Conservation (phyloP, 2,797 vertebrate genomes). For the Acestrorhynchus altus region DNA sequence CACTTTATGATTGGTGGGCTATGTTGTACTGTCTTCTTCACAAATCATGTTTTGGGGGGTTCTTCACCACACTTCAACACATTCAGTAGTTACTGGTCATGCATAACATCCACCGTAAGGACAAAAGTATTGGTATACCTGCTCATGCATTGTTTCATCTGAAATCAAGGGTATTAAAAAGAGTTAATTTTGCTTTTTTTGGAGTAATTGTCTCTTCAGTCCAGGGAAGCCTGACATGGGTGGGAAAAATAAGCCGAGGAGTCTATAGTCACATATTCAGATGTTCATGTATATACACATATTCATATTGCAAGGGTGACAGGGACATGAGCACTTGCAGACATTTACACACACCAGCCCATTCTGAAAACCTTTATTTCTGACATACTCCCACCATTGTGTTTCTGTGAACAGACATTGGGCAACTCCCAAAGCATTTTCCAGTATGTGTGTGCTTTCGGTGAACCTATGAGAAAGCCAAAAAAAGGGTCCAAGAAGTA, state of each 20-base stretch:
- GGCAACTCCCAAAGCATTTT: slow-evolving; percentile 65
- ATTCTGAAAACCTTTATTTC: slow-evolving; percentile 46
- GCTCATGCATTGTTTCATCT: too few species aligned
- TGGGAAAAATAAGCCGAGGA: background rate
- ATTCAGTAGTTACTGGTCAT: too few species aligned
- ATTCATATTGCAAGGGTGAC: slow-evolving; percentile 30
- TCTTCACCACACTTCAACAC: too few species aligned
- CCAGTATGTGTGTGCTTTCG: slow-evolving; percentile 27
- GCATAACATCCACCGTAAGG: too few species aligned
- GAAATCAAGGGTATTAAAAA: too few species aligned
- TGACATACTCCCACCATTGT: slow-evolving; percentile 64
- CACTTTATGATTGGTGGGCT: too few species aligned
- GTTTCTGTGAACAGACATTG: slow-evolving; percentile 59
- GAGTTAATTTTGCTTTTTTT: too few species aligned
- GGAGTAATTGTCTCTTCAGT: too few species aligned
- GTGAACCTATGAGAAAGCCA: slow-evolving; percentile 3
- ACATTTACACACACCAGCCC: slow-evolving; percentile 8
- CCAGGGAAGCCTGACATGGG: background rate
- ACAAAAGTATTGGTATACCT: too few species aligned
- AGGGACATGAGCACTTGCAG: slow-evolving; percentile 2
- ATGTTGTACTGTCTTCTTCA: too few species aligned
- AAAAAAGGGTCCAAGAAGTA: background rate
- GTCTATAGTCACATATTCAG: too few species aligned
- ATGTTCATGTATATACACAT: background rate
- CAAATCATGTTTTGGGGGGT: too few species aligned